These are phyloP conservation scores for Columba janthina DNA, from an alignment of 2,113 vertebrate species.

Conservation along the genomic window DNA sequence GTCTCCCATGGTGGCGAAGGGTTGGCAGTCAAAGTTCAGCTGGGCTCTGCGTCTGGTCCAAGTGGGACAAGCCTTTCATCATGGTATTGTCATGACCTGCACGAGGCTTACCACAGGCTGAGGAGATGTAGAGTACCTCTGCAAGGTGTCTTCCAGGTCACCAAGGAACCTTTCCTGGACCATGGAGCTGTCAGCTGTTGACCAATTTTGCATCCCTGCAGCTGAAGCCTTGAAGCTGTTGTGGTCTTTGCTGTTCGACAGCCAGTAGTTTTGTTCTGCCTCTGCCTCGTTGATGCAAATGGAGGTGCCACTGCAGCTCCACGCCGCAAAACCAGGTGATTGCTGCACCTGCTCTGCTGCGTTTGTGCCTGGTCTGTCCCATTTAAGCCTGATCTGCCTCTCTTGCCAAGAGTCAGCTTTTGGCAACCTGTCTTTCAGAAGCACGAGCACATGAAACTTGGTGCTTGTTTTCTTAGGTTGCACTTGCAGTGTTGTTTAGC, in stretches of 20 bases:
- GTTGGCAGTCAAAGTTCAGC: not conserved
- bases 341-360: not conserved
- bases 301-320: not conserved
- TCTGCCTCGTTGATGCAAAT: not conserved
- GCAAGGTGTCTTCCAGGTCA: not conserved
- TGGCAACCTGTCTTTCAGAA: rapidly evolving
- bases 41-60: not conserved
- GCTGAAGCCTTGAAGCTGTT: rapidly evolving
- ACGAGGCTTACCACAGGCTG: not conserved
- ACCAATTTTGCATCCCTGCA: not conserved
- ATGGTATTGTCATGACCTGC: not conserved
- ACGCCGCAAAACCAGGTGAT: rapidly evolving
- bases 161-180: not conserved
- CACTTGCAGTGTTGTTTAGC: not conserved
- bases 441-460: rapidly evolving
- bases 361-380: not conserved
- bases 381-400: not conserved
- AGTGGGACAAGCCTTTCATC: not conserved
- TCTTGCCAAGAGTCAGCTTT: not conserved
- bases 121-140: not conserved
- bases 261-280: not conserved
- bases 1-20: not conserved
- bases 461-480: not conserved
- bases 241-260: not conserved
- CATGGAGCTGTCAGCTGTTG: not conserved